Conservation (phyloP, 1,140 invertebrate species). For the Lasaia peninsularis region DNA sequence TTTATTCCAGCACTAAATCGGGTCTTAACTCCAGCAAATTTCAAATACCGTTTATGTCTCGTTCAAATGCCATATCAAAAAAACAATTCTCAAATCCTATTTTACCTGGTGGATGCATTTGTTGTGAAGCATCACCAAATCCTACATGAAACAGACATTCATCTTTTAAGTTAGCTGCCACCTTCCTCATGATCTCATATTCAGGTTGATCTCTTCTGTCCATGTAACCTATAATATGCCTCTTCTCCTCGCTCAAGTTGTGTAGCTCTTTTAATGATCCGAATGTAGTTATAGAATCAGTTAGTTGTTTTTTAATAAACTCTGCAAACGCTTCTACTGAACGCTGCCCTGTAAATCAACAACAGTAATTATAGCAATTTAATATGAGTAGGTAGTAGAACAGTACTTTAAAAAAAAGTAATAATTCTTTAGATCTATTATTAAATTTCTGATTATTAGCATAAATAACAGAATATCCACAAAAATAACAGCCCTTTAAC, state of each 20-base stretch:
- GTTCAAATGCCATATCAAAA: no score
- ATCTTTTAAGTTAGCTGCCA: conserved; percentile 94
- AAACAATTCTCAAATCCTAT: no score
- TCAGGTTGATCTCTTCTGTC: conserved; percentile 87
- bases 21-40: no score
- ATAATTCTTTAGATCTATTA: no score
- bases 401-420: no score
- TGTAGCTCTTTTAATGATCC: conserved; percentile 85
- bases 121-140: conserved; percentile 90
- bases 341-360: conserved; percentile 69
- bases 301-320: conserved; percentile 93
- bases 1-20: no score
- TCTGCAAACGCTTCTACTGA: conserved; percentile 89
- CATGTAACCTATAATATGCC: conserved; percentile 96
- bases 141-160: conserved; percentile 97
- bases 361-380: background rate
- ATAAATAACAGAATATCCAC: no score
- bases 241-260: conserved; percentile 91
- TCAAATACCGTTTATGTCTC: no score
- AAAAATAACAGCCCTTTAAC: no score
- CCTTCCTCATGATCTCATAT: conserved; percentile 88
- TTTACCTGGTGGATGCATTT: conserved; percentile 89
- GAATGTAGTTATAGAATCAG: conserved; percentile 92
- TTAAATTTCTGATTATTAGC: no score
- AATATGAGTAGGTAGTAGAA: no score